phyloP scores from a whole-genome alignment of 2,888 invertebrate species.

The Auanema sp. region DNA sequence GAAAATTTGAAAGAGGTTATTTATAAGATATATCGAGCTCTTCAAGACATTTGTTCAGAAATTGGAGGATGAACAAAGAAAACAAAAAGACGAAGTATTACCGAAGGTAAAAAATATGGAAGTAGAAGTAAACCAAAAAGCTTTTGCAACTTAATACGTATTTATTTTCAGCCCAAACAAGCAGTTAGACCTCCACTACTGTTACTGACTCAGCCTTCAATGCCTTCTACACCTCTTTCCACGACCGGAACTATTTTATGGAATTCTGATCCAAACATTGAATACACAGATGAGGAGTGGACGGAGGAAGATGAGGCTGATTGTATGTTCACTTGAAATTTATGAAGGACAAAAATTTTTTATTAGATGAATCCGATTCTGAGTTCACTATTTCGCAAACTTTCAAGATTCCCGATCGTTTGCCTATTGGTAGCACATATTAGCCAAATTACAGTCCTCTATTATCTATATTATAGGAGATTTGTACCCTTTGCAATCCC shows the following conservation, averaged over 20 bases:
- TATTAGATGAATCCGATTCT: conserved; percentile 29
- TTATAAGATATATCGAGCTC: neutral
- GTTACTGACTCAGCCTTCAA: conserved; percentile 14
- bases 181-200: conserved; percentile 14
- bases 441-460: neutral
- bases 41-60: conserved; percentile 1
- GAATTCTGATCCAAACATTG: conserved; percentile 20
- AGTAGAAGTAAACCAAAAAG: too few relatives aligned
- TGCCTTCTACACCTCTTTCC: conserved; percentile 4
- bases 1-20: conserved; percentile 8
- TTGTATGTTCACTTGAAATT: conserved; percentile 23
- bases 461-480: conserved; percentile 18
- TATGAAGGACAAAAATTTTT: neutral
- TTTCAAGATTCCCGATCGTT: conserved; percentile 36
- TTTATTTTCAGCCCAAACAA: neutral
- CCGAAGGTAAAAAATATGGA: neutral
- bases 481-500: conserved; percentile 30
- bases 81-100: neutral
- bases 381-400: conserved; percentile 46
- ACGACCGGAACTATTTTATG: conserved; percentile 1
- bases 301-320: conserved; percentile 42
- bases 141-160: too few relatives aligned
- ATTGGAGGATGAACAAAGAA: conserved; percentile 8
- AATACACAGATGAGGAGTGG: conserved; percentile 36
- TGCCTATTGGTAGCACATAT: conserved; percentile 13